Evolutionary conservation across 2,888 invertebrate genomes (phyloP), one percentile per base, ranked within the genome.

Genomic region (Diarsia brunnea): DNA sequence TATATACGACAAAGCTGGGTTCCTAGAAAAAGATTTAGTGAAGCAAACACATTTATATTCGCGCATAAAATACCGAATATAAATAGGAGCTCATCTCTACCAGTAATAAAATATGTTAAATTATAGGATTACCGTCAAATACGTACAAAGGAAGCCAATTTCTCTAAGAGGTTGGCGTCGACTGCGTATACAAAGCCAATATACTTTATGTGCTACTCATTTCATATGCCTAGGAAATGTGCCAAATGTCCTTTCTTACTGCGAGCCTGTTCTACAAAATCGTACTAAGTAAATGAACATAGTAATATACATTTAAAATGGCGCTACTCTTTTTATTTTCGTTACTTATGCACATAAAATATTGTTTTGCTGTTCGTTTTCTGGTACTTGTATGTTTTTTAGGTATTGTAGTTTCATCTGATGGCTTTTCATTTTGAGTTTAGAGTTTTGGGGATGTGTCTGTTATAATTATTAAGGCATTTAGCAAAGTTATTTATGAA

Each of bases 121-220:
- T 88, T 87, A 79, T 65, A 76, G 73, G 75, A 84, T 87, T 79
- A 86, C 78, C 45, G 77, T 73, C 83, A 77, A 81, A 75, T 80
- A 72, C 79, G 66, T 72, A 88, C 88, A 88, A 88, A 85, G 80
- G 71, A 70, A 88, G 84, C 88, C 87, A 90, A 90, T 90, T 89
- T 89, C 81, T 86, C 80, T 89, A 89, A 90, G 90, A 89, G 89
- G 84, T 88, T 89, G 86, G 87, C 87, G 78, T 82, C 81, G 85
- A 86, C 82, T 85, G 78, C 79, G 80, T 87, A 85, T 85, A 89
- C 85, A 86, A 85, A 85, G 73, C 71, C 80, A 81, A 84, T 86
- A 82, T 87, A 82, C 81, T 87, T 85, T 86, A 89, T 84, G 82
- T 84, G 77, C 80, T 72, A 84, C 84, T 82, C 84, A 78, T 83